Evolutionary conservation across 2,113 vertebrate species (phyloP).

Genomic region (Poeciliopsis prolifica): DNA sequence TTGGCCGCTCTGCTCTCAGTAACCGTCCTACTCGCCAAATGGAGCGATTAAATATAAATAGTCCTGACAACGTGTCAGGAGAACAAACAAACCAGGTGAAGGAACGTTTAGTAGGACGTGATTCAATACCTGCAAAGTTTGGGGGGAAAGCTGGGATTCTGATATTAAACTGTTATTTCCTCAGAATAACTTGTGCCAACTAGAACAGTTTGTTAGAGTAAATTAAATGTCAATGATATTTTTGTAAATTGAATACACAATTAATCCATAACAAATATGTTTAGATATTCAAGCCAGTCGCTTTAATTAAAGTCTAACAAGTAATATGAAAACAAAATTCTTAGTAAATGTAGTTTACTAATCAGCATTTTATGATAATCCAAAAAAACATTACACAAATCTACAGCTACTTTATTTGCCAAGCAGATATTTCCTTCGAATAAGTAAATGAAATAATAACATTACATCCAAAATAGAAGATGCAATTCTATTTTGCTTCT

Average conservation of each 20-base stretch:
- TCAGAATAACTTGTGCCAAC: background rate
- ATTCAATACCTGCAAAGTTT: background rate
- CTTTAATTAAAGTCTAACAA: background rate
- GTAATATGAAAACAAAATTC: background rate
- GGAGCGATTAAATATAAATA: constrained; percentile 61
- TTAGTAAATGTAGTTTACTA: too few species aligned
- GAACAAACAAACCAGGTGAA: constrained; percentile 29
- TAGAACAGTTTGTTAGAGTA: background rate
- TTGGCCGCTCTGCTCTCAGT: constrained; percentile 37
- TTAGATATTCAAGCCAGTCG: background rate
- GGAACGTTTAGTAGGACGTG: background rate
- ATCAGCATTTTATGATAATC: too few species aligned
- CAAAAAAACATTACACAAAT: too few species aligned
- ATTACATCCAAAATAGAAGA: background rate
- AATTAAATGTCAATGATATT: background rate
- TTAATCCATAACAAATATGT: background rate
- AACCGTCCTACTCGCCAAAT: constrained; percentile 22
- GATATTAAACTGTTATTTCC: constrained; percentile 1
- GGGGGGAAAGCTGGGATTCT: background rate
- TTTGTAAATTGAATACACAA: background rate
- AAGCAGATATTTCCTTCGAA: too few species aligned
- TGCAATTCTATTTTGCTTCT: too few species aligned
- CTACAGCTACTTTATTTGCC: too few species aligned
- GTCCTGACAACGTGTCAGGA: constrained; percentile 29
- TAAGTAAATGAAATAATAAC: background rate